Conservation (phyloP, 2,797 vertebrate genomes). For the Denticeps clupeoides region DNA sequence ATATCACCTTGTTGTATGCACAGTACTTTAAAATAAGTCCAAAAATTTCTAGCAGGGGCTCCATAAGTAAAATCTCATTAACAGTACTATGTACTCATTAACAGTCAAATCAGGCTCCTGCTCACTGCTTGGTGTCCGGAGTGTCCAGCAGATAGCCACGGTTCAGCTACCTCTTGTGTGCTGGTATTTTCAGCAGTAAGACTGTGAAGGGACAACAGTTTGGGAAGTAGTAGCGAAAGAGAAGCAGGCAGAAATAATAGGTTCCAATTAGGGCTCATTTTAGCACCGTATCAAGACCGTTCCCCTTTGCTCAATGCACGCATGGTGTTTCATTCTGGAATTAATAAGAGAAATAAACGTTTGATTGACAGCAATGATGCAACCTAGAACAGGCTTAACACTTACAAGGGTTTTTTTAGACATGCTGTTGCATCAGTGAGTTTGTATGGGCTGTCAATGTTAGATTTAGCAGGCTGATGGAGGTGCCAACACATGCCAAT, state of each 20-base stretch:
- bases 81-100: slow-evolving; percentile 10
- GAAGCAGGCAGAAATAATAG: slow-evolving; percentile 25
- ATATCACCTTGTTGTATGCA: too few species aligned
- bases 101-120: slow-evolving; percentile 17
- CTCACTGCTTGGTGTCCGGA: slow-evolving; percentile 5
- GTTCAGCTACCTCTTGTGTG: slow-evolving; percentile 6
- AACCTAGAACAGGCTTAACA: too few species aligned
- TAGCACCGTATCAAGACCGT: too few species aligned
- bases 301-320: too few species aligned
- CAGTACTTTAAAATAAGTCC: neutral
- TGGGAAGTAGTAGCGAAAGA: slow-evolving; percentile 4
- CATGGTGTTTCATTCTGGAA: too few species aligned
- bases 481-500: too few species aligned
- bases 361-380: neutral
- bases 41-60: slow-evolving; percentile 19
- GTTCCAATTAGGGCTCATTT: slow-evolving; percentile 8
- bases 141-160: neutral
- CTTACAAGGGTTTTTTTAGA: too few species aligned
- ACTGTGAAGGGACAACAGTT: slow-evolving; percentile 11
- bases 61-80: slow-evolving; percentile 12
- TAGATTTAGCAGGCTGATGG: too few species aligned
- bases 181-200: slow-evolving; percentile 32
- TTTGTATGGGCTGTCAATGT: too few species aligned
- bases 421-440: too few species aligned
- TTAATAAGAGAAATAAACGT: neutral